Conservation (phyloP, 2,797 vertebrate genomes). For the Artibeus jamaicensis region DNA sequence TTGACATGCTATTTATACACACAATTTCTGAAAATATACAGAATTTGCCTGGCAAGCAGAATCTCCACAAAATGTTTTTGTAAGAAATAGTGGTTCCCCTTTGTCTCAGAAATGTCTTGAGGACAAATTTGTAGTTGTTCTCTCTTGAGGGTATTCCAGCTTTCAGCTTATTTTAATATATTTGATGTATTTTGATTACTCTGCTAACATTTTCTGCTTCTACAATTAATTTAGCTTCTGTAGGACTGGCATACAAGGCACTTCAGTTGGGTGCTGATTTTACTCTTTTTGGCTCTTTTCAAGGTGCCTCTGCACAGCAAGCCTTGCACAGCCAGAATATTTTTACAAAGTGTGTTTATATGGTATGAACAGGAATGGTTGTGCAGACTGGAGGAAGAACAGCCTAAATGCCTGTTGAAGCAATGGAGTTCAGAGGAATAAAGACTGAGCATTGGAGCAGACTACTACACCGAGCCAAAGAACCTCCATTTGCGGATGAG, state of each 20-base stretch:
- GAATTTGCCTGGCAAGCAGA: constrained; percentile 78
- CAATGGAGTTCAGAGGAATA: not conserved
- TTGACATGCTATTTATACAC: constrained; percentile 84
- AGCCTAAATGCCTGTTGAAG: not conserved
- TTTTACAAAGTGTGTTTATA: not conserved
- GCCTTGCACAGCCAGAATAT: not conserved
- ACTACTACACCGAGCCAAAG: not conserved
- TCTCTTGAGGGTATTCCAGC: constrained; percentile 41
- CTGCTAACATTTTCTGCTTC: constrained; percentile 18
- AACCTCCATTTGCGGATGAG: not conserved
- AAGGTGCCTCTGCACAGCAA: not conserved
- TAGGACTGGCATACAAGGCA: not conserved
- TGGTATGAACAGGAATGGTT: not conserved
- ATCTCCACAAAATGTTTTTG: constrained; percentile 61
- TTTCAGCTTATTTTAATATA: constrained; percentile 53
- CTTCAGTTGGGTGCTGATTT: not conserved
- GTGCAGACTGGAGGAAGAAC: not conserved
- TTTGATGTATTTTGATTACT: constrained; percentile 64
- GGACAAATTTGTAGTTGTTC: constrained; percentile 52
- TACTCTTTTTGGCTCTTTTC: not conserved
- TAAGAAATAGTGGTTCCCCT: constrained; percentile 58
- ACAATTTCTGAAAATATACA: constrained; percentile 78
- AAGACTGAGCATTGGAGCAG: not conserved
- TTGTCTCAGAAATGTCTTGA: constrained; percentile 71
- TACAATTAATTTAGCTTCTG: constrained; percentile 3